These are phyloP conservation scores for Gorsachius magnificus DNA, from an alignment of 2,797 vertebrate species.

Conservation along the genomic window DNA sequence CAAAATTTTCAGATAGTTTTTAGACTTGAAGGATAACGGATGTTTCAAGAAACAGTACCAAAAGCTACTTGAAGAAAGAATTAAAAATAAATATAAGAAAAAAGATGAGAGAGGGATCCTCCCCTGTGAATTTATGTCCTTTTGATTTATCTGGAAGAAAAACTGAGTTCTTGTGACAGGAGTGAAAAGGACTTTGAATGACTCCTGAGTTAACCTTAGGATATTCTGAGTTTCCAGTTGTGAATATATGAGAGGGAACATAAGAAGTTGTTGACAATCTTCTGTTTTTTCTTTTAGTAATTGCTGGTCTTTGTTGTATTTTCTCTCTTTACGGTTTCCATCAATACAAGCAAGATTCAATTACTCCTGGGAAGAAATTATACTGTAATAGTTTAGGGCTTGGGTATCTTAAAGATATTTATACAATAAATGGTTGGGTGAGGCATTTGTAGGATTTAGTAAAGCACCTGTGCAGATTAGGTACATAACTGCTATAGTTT, in stretches of 20 bases:
- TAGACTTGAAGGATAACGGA: background rate
- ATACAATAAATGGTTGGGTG: background rate
- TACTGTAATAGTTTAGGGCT: background rate
- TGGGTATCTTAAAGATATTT: background rate
- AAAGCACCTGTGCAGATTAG: background rate
- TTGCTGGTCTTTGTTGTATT: rapidly evolving
- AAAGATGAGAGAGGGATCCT: background rate
- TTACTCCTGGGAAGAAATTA: background rate
- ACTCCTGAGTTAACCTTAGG: background rate
- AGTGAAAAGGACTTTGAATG: background rate
- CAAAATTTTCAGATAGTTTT: background rate
- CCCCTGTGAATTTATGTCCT: background rate
- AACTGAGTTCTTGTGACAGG: background rate
- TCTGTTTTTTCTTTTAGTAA: background rate
- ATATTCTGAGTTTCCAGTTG: background rate
- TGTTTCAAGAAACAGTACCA: background rate
- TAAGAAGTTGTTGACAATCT: background rate
- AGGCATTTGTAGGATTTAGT: background rate
- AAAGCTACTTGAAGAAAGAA: background rate
- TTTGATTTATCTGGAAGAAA: background rate
- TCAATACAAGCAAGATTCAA: background rate
- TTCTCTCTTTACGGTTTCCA: background rate
- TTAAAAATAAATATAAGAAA: slow-evolving; percentile 33
- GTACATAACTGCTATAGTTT: background rate
- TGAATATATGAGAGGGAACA: too few relatives aligned